These are phyloP conservation scores for Engystomops pustulosus DNA, from an alignment of 2,113 vertebrate genomes.

Conservation along the genomic window DNA sequence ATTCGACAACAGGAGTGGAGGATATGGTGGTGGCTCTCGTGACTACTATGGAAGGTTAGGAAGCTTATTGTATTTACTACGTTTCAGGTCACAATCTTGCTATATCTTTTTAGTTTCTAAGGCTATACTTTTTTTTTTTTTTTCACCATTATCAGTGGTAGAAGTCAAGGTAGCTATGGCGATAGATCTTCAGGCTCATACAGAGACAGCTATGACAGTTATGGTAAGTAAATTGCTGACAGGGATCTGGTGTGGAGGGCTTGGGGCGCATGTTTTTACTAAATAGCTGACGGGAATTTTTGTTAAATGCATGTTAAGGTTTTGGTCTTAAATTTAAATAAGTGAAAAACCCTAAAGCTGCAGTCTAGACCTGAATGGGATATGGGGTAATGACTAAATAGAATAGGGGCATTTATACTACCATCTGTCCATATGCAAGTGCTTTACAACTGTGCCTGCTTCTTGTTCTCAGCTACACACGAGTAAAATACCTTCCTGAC, in stretches of 20 bases:
- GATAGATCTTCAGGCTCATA: slow-evolving; percentile 86
- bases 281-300: too few relatives aligned
- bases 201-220: slow-evolving; percentile 93
- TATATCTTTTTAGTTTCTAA: not conserved
- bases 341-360: not conserved
- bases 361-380: not conserved
- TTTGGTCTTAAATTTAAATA: slow-evolving; percentile 61
- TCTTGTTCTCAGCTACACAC: slow-evolving; percentile 99
- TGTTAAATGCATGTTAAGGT: slow-evolving; percentile 72
- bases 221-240: slow-evolving; percentile 78
- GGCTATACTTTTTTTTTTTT: not conserved
- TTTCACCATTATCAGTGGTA: slow-evolving; percentile 64
- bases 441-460: slow-evolving; percentile 97
- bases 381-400: slow-evolving; percentile 34
- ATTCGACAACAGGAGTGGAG: slow-evolving; percentile 75
- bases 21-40: slow-evolving; percentile 75
- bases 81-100: too few relatives aligned
- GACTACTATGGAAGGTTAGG: slow-evolving; percentile 78
- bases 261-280: not conserved
- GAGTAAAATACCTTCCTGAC: slow-evolving; percentile 90
- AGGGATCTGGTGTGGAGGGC: not conserved
- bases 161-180: slow-evolving; percentile 88
- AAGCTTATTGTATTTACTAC: too few relatives aligned
- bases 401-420: slow-evolving; percentile 81
- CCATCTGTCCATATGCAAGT: slow-evolving; percentile 82